These are phyloP conservation scores for Parasteatoda lunata DNA, from an alignment of 2,888 invertebrate species.

Conservation along the genomic window DNA sequence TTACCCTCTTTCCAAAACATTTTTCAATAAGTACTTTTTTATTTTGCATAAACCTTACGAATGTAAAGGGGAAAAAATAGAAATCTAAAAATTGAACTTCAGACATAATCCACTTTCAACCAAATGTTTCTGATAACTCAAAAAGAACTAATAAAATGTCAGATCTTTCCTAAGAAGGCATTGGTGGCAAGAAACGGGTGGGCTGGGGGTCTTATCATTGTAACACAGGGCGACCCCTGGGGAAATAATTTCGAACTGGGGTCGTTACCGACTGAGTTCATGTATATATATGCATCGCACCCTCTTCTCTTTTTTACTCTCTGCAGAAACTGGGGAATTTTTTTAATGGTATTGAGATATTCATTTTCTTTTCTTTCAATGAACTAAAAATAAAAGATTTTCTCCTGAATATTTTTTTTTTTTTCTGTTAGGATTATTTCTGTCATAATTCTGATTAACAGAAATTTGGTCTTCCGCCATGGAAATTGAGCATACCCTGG, in stretches of 20 bases:
- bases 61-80: not conserved
- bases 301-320: slow-evolving; percentile 24
- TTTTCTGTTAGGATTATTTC: slow-evolving; percentile 45
- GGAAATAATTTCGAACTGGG: slow-evolving; percentile 67
- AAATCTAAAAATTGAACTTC: slow-evolving; percentile 17
- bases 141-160: slow-evolving; percentile 66
- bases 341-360: slow-evolving; percentile 58
- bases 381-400: slow-evolving; percentile 38
- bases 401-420: not conserved
- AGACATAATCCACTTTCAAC: slow-evolving; percentile 33
- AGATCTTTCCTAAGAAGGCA: slow-evolving; percentile 44
- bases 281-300: slow-evolving; percentile 55
- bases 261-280: slow-evolving; percentile 55
- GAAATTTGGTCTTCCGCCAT: not conserved
- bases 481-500: too few species aligned
- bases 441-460: slow-evolving; percentile 50
- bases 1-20: too few species aligned
- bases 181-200: not conserved
- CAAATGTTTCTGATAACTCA: slow-evolving; percentile 34
- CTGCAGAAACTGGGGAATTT: slow-evolving; percentile 17
- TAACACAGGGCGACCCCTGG: slow-evolving; percentile 65
- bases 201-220: slow-evolving; percentile 56
- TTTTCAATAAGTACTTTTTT: too few species aligned
- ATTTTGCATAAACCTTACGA: too few species aligned
- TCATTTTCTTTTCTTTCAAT: slow-evolving; percentile 45